A percentile compares a stretch with the other conserved stretches of the same genome.
phyloP scores from a whole-genome alignment of 2,888 invertebrate genomes.

The Helleia helle region DNA sequence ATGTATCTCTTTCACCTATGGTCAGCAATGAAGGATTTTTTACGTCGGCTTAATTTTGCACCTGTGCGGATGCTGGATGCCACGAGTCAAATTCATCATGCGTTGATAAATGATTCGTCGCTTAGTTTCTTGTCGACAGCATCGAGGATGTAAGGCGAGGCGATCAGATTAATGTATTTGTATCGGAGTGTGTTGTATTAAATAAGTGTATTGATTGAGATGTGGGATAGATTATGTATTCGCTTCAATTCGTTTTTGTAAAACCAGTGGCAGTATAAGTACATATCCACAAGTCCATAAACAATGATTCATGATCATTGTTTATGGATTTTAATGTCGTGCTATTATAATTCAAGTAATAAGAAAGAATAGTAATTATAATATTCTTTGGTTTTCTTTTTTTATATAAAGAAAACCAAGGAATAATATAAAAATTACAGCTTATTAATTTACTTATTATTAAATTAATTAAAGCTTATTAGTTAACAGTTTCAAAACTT shows the following conservation, averaged over 20 bases:
- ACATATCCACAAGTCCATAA: too few relatives aligned
- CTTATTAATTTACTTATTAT: too few relatives aligned
- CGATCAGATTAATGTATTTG: background rate
- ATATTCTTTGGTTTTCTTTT: too few relatives aligned
- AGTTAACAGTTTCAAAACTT: too few relatives aligned
- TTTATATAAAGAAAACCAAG: too few relatives aligned
- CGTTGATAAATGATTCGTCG: conserved; percentile 38
- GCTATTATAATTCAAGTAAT: too few relatives aligned
- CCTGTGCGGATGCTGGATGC: conserved; percentile 43
- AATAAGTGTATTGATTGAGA: background rate
- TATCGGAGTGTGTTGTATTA: background rate
- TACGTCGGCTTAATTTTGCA: conserved; percentile 33
- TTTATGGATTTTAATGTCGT: too few relatives aligned
- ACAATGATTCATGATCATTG: too few relatives aligned
- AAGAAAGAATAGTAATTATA: too few relatives aligned
- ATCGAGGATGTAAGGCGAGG: background rate
- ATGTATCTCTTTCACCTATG: too few relatives aligned
- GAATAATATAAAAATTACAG: too few relatives aligned
- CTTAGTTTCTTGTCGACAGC: conserved; percentile 13
- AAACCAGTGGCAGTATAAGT: background rate
- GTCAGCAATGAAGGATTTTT: conserved; percentile 13
- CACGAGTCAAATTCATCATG: conserved; percentile 49
- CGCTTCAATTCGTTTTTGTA: background rate
- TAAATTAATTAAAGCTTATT: too few relatives aligned
- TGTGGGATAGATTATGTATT: background rate